Evolutionary conservation across 2,797 vertebrate genomes (phyloP).

Genomic region (Oreochromis mossambicus): DNA sequence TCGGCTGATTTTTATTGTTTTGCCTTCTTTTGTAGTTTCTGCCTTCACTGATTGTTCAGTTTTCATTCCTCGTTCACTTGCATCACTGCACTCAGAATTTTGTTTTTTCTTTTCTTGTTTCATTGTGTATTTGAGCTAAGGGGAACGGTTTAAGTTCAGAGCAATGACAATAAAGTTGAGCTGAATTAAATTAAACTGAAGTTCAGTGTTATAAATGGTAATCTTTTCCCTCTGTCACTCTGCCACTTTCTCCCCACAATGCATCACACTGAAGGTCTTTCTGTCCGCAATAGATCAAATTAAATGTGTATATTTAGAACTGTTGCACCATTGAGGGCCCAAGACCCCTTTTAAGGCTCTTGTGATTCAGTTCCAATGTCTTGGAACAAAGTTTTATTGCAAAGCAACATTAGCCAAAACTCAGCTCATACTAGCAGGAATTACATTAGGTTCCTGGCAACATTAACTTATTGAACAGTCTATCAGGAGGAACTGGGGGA

Average conservation of each 20-base stretch:
- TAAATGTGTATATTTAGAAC: constrained; percentile 50
- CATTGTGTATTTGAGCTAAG: background rate
- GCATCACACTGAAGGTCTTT: background rate
- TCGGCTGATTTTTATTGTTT: background rate
- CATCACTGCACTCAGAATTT: background rate
- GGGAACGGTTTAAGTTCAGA: constrained; percentile 25
- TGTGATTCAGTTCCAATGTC: constrained; percentile 47
- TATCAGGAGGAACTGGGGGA: constrained; percentile 46
- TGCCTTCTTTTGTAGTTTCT: background rate
- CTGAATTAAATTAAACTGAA: constrained; percentile 44
- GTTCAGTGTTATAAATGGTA: constrained; percentile 50
- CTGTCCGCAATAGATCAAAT: constrained; percentile 50
- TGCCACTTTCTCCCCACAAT: background rate
- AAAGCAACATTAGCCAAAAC: constrained; percentile 53
- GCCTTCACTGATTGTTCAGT: background rate
- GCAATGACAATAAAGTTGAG: constrained; percentile 54
- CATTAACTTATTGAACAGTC: constrained; percentile 59
- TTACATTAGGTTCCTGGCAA: constrained; percentile 58
- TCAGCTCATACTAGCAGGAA: constrained; percentile 46
- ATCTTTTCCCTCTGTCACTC: constrained; percentile 18
- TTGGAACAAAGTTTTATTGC: constrained; percentile 60
- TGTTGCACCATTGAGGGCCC: constrained; percentile 44
- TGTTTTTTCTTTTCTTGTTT: background rate
- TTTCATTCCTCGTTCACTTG: constrained; percentile 7
- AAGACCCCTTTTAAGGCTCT: constrained; percentile 46